Evolutionary conservation across 2,113 vertebrate species (phyloP).

Genomic region (Thomomys bottae): DNA sequence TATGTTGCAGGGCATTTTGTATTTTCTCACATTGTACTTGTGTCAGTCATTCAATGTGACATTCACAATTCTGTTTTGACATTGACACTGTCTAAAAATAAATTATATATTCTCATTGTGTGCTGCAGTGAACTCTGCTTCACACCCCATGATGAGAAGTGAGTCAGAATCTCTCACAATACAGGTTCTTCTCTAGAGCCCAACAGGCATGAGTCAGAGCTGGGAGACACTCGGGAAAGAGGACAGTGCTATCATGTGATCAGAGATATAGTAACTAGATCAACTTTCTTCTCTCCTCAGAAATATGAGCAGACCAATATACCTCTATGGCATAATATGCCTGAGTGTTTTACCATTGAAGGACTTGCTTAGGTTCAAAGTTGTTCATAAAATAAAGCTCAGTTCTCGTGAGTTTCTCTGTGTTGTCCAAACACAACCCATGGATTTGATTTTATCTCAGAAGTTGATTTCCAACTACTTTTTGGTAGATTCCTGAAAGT

Average conservation of each 20-base stretch:
- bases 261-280: not conserved
- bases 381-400: not conserved
- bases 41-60: not conserved
- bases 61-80: constrained; percentile 8
- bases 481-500: constrained; percentile 27
- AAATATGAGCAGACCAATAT: not conserved
- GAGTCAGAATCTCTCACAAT: too few relatives aligned
- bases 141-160: not conserved
- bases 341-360: not conserved
- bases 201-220: not conserved
- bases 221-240: not conserved
- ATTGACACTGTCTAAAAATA: not conserved
- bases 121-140: not conserved
- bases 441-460: not conserved
- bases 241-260: not conserved
- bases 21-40: not conserved
- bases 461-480: not conserved
- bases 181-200: too few relatives aligned
- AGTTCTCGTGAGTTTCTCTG: accelerated
- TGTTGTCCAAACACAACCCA: not conserved
- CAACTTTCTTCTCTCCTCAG: not conserved
- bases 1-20: not conserved
- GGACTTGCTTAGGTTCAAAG: not conserved
- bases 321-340: not conserved
- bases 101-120: constrained; percentile 8